Base-by-base conservation (phyloP, 2,113 vertebrate species). In the Addax nasomaculatus region DNA sequence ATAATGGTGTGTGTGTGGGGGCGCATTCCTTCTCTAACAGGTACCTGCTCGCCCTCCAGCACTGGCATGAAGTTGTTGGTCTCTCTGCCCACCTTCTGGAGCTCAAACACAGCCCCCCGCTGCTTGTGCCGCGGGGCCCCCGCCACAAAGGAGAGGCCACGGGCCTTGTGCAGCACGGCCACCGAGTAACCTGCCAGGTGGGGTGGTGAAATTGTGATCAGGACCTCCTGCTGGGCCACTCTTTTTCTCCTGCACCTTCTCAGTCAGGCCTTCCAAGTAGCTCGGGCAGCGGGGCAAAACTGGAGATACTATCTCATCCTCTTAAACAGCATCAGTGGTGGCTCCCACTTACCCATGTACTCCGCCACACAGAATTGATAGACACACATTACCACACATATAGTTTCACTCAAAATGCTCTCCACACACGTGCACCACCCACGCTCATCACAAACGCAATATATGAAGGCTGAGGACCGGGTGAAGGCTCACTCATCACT, bases 21-120 rank as follows among this genome's bases (percentile, higher is more conserved):
- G 1, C 12, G 60, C 3, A 2, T 39, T 13, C 58, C n/a, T 14
- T 70, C 45, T 39, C 94, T 47, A 43, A 79, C 78, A 10, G 2
- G n/a, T 97, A 99, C 99, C 99, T 99, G 99, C 58, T 99, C 97
- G 95, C 99, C 99, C 19, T 91, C 90, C 30, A 99, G 97, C 33
- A 84, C 93, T 12, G 97, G 98, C 29, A 87, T 25, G 53, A 98
- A 95, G 57, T 13, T 29, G 57, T 16, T 30, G 21, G 97, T 67
- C 55, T 88, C 67, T 55, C 33, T 29, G 13, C 39, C 76, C 10
- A 87, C 33, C 2, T 97, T 92, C 79, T 89, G 81, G 91, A 99
- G 98, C 62, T 99, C 97, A 62, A 99, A 88, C 51, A 99, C 99
- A 3, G 98, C 98, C 45, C 99, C 99, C 1, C 58, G 98, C 51